Evolutionary conservation across 2,113 vertebrate species (phyloP).

Genomic region (Microtus oregoni): DNA sequence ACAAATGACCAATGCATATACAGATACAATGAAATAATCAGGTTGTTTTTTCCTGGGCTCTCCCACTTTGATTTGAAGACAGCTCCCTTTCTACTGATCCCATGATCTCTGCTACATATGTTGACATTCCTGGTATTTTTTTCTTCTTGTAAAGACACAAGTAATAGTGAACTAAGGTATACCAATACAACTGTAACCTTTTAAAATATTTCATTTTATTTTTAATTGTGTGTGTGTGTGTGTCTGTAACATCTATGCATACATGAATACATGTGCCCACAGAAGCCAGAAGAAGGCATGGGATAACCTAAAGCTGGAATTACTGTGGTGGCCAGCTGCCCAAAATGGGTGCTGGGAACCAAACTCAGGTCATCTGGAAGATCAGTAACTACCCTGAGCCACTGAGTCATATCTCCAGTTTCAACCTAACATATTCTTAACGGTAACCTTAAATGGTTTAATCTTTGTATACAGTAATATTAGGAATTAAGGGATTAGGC

Average conservation of each 20-base stretch:
- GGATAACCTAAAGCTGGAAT: no score
- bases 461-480: not conserved
- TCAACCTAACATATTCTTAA: not conserved
- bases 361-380: not conserved
- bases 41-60: not conserved
- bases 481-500: not conserved
- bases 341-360: no score
- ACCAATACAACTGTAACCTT: not conserved
- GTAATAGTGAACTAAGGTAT: not conserved
- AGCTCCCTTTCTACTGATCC: not conserved
- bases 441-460: not conserved
- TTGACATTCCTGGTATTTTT: not conserved
- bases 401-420: not conserved
- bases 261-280: no score
- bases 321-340: not conserved
- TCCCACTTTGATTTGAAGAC: not conserved
- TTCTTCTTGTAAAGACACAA: not conserved
- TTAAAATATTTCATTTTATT: not conserved
- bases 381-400: not conserved
- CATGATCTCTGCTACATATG: not conserved
- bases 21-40: not conserved
- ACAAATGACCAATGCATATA: not conserved
- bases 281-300: not conserved
- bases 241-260: not conserved
- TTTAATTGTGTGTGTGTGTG: not conserved